These are phyloP conservation scores for Drosophila mimetica DNA, from an alignment of 2,888 invertebrate genomes.

Conservation along the genomic window DNA sequence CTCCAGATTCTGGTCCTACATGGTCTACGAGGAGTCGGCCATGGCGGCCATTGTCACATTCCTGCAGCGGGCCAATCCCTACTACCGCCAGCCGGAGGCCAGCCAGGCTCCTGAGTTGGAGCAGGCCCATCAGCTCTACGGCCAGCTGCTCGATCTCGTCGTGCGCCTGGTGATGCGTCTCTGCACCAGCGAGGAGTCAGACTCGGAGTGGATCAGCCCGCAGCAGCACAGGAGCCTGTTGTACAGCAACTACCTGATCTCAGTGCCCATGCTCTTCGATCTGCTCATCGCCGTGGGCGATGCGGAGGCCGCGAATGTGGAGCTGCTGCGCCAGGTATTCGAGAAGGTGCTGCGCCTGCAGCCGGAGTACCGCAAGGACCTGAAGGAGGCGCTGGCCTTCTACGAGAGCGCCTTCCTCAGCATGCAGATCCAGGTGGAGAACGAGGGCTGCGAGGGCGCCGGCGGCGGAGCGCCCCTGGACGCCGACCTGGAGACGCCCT, in stretches of 20 bases:
- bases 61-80: slow-evolving; percentile 90
- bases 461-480: slow-evolving; percentile 70
- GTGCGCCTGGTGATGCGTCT: slow-evolving; percentile 91
- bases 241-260: slow-evolving; percentile 92
- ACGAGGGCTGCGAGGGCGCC: slow-evolving; percentile 81
- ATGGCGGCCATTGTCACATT: slow-evolving; percentile 89
- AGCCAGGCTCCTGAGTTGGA: slow-evolving; percentile 50
- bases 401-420: slow-evolving; percentile 85
- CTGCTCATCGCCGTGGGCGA: slow-evolving; percentile 90
- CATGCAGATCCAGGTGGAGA: slow-evolving; percentile 82
- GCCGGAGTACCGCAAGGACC: slow-evolving; percentile 87
- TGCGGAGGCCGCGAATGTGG: slow-evolving; percentile 87
- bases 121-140: slow-evolving; percentile 85
- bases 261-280: slow-evolving; percentile 93
- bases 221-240: slow-evolving; percentile 88
- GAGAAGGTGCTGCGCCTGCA: slow-evolving; percentile 87
- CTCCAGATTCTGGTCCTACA: slow-evolving; percentile 89
- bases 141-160: slow-evolving; percentile 87
- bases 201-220: slow-evolving; percentile 88
- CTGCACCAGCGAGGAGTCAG: slow-evolving; percentile 91
- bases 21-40: slow-evolving; percentile 88
- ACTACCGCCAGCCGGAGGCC: slow-evolving; percentile 83
- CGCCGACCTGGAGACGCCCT: slow-evolving; percentile 78
- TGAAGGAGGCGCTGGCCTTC: slow-evolving; percentile 85
- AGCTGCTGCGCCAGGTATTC: slow-evolving; percentile 87